Conservation (phyloP, 2,797 vertebrate species). For the Pachyuromys duprasi region DNA sequence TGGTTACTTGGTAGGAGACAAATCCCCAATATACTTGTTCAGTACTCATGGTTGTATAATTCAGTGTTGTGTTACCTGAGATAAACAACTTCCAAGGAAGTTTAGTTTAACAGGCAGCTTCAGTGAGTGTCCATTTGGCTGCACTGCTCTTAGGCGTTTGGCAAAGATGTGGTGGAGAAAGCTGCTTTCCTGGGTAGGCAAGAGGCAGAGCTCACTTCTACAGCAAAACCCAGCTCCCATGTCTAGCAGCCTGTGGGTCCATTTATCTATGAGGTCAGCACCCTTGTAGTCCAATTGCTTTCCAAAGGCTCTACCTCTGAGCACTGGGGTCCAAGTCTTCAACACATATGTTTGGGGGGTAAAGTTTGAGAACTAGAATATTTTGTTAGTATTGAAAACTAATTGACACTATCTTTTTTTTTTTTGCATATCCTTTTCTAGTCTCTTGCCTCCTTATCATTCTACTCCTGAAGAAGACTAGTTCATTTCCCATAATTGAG, state of each 20-base stretch:
- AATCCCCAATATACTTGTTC: neutral
- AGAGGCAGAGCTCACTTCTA: neutral
- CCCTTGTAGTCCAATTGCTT: neutral
- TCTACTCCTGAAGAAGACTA: neutral
- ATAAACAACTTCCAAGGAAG: neutral
- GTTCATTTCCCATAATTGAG: neutral
- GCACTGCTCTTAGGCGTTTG: neutral
- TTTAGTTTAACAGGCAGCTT: neutral
- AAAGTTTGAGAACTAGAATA: neutral
- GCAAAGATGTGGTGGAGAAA: neutral
- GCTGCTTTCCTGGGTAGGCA: neutral
- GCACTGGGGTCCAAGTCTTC: neutral
- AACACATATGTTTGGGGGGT: neutral
- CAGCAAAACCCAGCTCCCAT: neutral
- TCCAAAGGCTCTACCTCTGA: neutral
- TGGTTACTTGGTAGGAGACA: slow-evolving; percentile 18
- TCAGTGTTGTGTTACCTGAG: neutral
- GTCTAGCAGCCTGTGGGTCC: neutral
- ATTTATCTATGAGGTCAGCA: neutral
- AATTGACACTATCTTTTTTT: neutral
- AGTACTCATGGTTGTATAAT: neutral
- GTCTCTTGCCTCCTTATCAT: too few species aligned
- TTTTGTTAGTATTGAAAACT: neutral
- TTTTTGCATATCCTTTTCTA: neutral
- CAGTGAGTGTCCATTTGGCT: neutral